Percentiles rank a stretch among this genome's conserved stretches.
Conservation (phyloP, 2,113 vertebrate genomes). For the Pelodiscus sinensis region DNA sequence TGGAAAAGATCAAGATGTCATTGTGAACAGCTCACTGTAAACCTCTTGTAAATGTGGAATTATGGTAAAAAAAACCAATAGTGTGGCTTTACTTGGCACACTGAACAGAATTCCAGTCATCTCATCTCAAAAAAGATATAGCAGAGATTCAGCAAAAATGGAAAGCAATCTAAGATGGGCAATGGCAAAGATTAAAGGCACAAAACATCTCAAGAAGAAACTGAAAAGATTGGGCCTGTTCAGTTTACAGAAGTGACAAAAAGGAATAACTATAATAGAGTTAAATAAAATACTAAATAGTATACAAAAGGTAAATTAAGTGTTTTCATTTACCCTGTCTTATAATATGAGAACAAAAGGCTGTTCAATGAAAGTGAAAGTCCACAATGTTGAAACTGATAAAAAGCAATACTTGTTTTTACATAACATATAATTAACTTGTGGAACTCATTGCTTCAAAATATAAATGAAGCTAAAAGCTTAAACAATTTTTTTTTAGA, state of each 20-base stretch:
- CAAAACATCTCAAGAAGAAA: not conserved
- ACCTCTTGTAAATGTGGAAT: not conserved
- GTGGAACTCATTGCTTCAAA: not conserved
- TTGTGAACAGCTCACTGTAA: not conserved
- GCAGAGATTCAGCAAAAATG: not conserved
- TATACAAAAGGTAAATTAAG: not conserved
- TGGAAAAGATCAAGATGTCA: not conserved
- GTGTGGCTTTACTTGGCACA: fast-evolving
- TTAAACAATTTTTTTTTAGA: not conserved
- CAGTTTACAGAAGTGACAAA: not conserved
- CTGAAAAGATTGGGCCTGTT: not conserved
- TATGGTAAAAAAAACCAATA: not conserved
- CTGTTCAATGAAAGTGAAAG: too few relatives aligned
- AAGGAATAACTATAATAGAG: not conserved
- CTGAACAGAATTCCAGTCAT: not conserved
- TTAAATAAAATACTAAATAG: too few relatives aligned
- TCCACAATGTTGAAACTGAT: not conserved
- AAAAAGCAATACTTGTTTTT: not conserved
- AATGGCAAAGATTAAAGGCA: not conserved
- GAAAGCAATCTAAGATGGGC: not conserved
- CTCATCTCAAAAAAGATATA: not conserved
- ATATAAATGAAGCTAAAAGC: not conserved
- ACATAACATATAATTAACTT: not conserved
- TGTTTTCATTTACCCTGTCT: not conserved
- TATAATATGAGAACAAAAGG: not conserved